Conservation (phyloP, 2,797 vertebrate species). For the Podarcis lilfordi region DNA sequence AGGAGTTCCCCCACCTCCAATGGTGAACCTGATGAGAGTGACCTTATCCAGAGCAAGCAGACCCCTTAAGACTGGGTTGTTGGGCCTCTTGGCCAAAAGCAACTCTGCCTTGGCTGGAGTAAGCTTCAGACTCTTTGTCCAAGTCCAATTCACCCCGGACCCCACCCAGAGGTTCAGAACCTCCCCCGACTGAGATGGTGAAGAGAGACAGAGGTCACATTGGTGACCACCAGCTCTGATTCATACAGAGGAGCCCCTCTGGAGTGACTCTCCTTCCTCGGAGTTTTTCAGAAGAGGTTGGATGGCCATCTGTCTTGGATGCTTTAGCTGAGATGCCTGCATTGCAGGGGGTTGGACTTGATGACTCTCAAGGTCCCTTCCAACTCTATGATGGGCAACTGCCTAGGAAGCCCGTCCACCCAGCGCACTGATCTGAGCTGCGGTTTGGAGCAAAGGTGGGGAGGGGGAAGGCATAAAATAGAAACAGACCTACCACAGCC, state of each 20-base stretch:
- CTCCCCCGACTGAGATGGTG: not conserved
- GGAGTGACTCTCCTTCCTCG: too few species aligned
- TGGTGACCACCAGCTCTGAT: not conserved
- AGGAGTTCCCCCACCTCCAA: too few species aligned
- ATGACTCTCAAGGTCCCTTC: too few species aligned
- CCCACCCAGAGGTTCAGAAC: not conserved
- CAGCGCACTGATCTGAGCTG: not conserved
- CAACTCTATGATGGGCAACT: not conserved
- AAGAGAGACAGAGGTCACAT: not conserved
- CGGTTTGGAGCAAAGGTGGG: not conserved
- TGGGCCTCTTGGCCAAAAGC: not conserved
- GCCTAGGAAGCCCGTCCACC: not conserved
- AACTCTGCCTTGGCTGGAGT: not conserved
- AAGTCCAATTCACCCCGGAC: not conserved
- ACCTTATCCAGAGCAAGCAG: too few species aligned
- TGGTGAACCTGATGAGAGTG: too few species aligned
- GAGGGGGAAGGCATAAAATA: not conserved
- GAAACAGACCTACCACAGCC: slow-evolving; percentile 83
- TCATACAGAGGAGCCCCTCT: not conserved
- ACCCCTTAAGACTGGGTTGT: not conserved
- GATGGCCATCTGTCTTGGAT: too few species aligned
- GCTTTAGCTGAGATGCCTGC: too few species aligned
- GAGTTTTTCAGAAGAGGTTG: too few species aligned
- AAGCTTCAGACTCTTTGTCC: not conserved
- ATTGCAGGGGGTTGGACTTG: too few species aligned